These are phyloP conservation scores for Diplogasteroides magnus DNA, from an alignment of 1,140 invertebrate species.

Conservation along the genomic window DNA sequence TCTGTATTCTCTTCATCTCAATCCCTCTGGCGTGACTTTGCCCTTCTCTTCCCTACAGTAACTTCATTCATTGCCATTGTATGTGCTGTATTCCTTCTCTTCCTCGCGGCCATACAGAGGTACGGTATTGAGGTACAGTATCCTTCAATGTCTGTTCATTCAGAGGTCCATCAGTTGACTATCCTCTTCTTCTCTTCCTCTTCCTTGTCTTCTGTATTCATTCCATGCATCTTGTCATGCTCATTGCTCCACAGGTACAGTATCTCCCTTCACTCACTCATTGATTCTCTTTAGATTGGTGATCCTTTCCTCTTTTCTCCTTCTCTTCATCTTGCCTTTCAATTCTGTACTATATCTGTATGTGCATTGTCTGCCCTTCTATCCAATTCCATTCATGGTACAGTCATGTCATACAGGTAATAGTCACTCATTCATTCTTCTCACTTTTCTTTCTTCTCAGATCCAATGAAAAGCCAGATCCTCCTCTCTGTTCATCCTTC, in stretches of 20 bases:
- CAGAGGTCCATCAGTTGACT: conserved; percentile 22
- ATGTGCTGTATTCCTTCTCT: conserved; percentile 4
- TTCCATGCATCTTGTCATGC: conserved; percentile 12
- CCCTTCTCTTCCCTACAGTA: conserved; percentile 8
- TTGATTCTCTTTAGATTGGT: conserved; percentile 14
- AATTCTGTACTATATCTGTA: conserved; percentile 27
- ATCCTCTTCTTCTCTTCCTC: conserved; percentile 17
- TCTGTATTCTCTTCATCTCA: neutral
- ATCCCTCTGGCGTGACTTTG: neutral
- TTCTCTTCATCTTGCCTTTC: conserved; percentile 13
- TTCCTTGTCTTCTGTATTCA: conserved; percentile 26
- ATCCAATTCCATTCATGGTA: neutral
- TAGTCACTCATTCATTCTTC: neutral
- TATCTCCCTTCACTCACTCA: neutral
- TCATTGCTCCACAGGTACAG: conserved; percentile 21
- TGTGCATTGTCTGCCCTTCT: neutral
- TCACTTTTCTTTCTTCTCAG: neutral
- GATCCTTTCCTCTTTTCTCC: conserved; percentile 24
- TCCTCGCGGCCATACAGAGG: conserved; percentile 1
- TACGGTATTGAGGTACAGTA: neutral
- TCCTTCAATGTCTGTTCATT: neutral
- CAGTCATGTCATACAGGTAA: neutral
- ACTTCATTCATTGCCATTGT: conserved; percentile 22
- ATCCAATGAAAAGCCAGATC: neutral
- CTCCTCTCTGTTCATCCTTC: neutral